Base-by-base conservation (phyloP, 2,888 invertebrate species). In the Reticulitermes lucifugus region DNA sequence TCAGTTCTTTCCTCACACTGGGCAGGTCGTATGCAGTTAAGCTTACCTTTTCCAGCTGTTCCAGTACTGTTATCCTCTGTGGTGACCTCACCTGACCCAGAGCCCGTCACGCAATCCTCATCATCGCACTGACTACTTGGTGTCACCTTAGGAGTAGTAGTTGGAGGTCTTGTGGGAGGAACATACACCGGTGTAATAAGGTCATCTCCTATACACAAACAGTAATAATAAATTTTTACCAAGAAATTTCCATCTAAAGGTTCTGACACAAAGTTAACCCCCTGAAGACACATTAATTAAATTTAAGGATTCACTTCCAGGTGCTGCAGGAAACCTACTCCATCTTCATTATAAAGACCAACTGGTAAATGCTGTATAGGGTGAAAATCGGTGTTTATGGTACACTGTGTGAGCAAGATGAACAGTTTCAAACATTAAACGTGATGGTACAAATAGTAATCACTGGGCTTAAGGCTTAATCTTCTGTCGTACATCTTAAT, bases 161-260 rank as follows among this genome's bases (percentile, higher is more conserved):
- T 90, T 35, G 93, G 95, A 22, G 96, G 96, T 88, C 94, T 93
- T 59, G 95, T 95, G 2, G 97, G 95, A 0, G 97, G 96, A 22
- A 97, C 96, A 90, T 97, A 97, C 1, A 98, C 97, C 0, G 98
- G 98, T 0, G 97, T 98, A 88, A 98, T 97, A 85, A 98, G 94
- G 90, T 98, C 98, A 90, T 98, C 98, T 51, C 86, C 86, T 85
- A 77, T 87, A 88, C 84, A 51, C 43, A 77, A 18, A n/a, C 7
- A 65, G 14, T 12, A 65, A 25, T 65, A 65, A 65, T 65, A 7
- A 65, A 25, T 65, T n/a, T 1, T 25, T 10, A n/a, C 10, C 14
- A 25, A 25, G 65, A 65, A 65, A 65, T 10, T 65, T 65, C 25
- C n/a, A 5, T 0, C 65, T 10, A 4, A 18, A 55, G 7, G 1